These are phyloP conservation scores for Agrilus mali DNA, from an alignment of 2,888 invertebrate genomes.

Conservation along the genomic window DNA sequence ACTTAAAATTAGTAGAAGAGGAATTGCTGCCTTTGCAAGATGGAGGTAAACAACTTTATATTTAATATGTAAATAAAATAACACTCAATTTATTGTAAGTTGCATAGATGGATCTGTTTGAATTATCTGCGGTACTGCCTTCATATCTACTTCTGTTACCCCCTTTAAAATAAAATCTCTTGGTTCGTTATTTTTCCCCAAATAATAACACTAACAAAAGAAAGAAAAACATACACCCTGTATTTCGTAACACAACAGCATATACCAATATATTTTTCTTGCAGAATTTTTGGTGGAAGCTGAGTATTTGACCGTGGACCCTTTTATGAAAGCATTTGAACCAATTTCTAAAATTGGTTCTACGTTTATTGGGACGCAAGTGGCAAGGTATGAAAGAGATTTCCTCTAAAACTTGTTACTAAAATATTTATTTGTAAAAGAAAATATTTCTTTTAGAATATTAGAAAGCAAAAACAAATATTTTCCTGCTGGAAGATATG, in stretches of 20 bases:
- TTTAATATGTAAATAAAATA: no score
- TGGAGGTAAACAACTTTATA: slow-evolving; percentile 43
- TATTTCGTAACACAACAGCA: no score
- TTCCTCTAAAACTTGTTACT: neutral
- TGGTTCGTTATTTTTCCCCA: no score
- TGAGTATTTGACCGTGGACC: slow-evolving; percentile 57
- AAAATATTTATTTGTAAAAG: no score
- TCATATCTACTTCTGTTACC: no score
- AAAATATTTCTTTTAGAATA: slow-evolving; percentile 41
- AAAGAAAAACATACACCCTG: no score
- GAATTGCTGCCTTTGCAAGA: slow-evolving; percentile 48
- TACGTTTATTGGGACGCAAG: slow-evolving; percentile 51
- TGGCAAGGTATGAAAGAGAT: slow-evolving; percentile 60
- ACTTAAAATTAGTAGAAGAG: slow-evolving; percentile 53
- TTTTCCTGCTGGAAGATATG: slow-evolving; percentile 50
- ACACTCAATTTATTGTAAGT: no score
- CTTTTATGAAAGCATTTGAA: slow-evolving; percentile 53
- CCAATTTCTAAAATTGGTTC: slow-evolving; percentile 39
- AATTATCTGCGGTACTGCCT: no score
- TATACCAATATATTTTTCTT: slow-evolving; percentile 18
- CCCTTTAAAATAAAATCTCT: no score
- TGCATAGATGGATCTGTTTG: no score
- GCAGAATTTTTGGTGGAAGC: slow-evolving; percentile 55
- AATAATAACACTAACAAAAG: no score
- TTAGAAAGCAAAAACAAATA: slow-evolving; percentile 50